Evolutionary conservation across 2,888 invertebrate species (phyloP), one percentile per base, ranked within the genome.

Genomic region (Lissocephala sabroskyi): DNA sequence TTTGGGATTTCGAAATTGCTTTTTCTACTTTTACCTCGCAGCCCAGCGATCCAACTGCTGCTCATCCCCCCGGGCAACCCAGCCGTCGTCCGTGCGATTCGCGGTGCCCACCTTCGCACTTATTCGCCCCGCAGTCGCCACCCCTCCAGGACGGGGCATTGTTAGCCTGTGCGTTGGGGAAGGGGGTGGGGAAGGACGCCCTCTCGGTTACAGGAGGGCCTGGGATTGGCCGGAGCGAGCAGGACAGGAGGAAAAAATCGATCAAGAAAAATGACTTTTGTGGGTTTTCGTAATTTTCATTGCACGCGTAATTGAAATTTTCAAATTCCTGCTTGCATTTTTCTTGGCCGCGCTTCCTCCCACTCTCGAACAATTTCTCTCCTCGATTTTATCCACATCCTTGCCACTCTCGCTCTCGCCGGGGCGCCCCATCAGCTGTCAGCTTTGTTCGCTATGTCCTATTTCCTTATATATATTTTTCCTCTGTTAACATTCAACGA

Each of bases 251-350:
- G 52, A 56, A 62, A 74, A 76, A 78, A 76, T 79, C 79, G 79
- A 79, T 76, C 70, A 78, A 74, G 67, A 70, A 74, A 74, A 76
- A 78, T 79, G 73, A 75, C 78, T 78, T 79, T 78, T 75, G 71
- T 74, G 74, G 71, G 70, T 73, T 73, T 74, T 67, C 66, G 79
- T 79, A 76, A 76, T 79, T 79, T 79, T 76, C 74, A 77, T 76
- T 77, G 71, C 73, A 71, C 71, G 76, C 78, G 79, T 79, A 79
- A 79, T 79, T 79, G 79, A 79, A 56, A 79, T 79, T 79, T 79
- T 79, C 65, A 73, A 79, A 79, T 79, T 78, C 78, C 64, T 73
- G 56, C 70, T 73, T 70, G 73, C 70, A 70, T 70, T 71, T 67
- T 63, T 65, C 59, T 35, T 43, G 10, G 18, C 9, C 35, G 13